Evolutionary conservation across 2,888 invertebrate species (phyloP).

Genomic region (Antheraea assamensis): DNA sequence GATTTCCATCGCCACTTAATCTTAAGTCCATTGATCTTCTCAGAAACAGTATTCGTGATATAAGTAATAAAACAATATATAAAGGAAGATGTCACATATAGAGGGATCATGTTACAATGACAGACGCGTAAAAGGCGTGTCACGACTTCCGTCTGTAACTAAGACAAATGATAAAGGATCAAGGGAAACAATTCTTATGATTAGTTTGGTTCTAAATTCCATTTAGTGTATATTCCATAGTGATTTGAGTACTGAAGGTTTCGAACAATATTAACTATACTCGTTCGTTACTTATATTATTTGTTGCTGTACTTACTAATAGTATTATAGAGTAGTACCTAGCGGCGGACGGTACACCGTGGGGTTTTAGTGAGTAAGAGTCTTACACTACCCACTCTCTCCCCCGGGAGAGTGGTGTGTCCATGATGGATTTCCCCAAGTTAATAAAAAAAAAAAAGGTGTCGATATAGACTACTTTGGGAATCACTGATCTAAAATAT

Average conservation of each 20-base stretch:
- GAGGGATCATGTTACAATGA: constrained; percentile 47
- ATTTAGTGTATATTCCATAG: background rate
- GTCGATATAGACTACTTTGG: too few relatives aligned
- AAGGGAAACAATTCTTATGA: constrained; percentile 16
- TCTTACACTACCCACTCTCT: too few relatives aligned
- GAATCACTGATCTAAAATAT: too few relatives aligned
- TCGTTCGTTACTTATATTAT: background rate
- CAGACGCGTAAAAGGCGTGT: constrained; percentile 61
- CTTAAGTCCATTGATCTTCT: constrained; percentile 12
- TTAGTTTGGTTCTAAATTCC: constrained; percentile 23
- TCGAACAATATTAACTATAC: background rate
- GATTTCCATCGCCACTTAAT: constrained; percentile 3
- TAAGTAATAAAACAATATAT: constrained; percentile 29
- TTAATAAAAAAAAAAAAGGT: too few relatives aligned
- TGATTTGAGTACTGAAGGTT: background rate
- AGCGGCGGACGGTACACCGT: too few relatives aligned
- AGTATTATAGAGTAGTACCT: too few relatives aligned
- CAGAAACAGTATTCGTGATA: constrained; percentile 13
- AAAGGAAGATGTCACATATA: constrained; percentile 43
- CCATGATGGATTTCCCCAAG: too few relatives aligned
- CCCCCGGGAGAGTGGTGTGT: too few relatives aligned
- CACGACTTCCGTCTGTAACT: constrained; percentile 44
- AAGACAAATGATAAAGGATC: constrained; percentile 56
- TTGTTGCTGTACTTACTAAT: too few relatives aligned
- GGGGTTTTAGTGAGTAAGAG: too few relatives aligned